Conservation (phyloP, 2,888 invertebrate genomes). For the Nomada goodeniana region DNA sequence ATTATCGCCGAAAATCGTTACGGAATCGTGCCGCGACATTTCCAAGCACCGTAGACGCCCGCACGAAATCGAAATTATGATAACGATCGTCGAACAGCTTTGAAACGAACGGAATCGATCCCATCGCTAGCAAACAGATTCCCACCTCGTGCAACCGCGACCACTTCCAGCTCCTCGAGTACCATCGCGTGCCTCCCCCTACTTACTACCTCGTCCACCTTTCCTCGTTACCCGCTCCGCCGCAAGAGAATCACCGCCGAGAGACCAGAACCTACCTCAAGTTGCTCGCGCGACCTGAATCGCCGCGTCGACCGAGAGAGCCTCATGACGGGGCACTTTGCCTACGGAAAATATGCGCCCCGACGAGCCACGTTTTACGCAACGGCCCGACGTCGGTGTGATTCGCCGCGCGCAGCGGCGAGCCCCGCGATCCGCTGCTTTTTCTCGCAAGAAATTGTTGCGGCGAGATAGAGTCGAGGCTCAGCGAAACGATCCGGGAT, state of each 20-base stretch:
- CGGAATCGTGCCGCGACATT: too few relatives aligned
- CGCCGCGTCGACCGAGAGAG: constrained; percentile 19
- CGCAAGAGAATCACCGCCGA: constrained; percentile 37
- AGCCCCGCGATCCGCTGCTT: too few relatives aligned
- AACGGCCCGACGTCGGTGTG: constrained; percentile 2
- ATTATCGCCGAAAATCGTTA: too few relatives aligned
- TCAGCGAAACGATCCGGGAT: too few relatives aligned
- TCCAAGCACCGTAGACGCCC: too few relatives aligned
- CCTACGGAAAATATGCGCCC: constrained; percentile 26
- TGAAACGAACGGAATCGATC: not conserved
- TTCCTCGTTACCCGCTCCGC: constrained; percentile 20
- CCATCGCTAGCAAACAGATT: constrained; percentile 46
- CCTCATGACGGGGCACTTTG: constrained; percentile 42
- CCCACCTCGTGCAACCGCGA: constrained; percentile 37
- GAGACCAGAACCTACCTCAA: constrained; percentile 72
- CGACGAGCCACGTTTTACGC: constrained; percentile 26
- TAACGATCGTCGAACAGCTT: not conserved
- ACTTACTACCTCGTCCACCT: constrained; percentile 19
- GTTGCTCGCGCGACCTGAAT: constrained; percentile 57
- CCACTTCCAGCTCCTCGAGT: constrained; percentile 39
- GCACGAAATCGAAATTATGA: too few relatives aligned
- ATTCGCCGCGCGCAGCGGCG: not conserved
- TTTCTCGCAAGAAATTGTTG: too few relatives aligned
- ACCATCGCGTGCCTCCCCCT: constrained; percentile 56
- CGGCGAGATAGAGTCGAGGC: too few relatives aligned